Conservation (phyloP, 2,113 vertebrate species). For the Poecilia latipinna region DNA sequence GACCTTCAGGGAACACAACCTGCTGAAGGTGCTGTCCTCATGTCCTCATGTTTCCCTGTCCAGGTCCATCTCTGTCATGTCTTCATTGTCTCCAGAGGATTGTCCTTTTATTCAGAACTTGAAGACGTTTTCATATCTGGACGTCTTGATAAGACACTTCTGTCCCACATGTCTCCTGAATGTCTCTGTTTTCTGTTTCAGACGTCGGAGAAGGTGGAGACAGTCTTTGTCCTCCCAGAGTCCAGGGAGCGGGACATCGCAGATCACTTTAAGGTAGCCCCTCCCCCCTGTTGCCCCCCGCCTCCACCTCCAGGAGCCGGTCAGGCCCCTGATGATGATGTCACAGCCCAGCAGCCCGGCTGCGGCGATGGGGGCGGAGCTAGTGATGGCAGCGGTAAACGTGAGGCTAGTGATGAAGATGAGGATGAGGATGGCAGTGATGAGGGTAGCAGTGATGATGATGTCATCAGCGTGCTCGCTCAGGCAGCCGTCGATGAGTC, state of each 20-base stretch:
- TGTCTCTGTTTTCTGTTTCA: slow-evolving; percentile 42
- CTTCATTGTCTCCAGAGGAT: no score
- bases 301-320: slow-evolving; percentile 30
- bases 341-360: slow-evolving; percentile 18
- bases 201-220: slow-evolving; percentile 66
- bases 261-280: slow-evolving; percentile 58
- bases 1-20: slow-evolving; percentile 52
- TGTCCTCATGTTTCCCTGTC: no score
- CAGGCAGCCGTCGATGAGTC: slow-evolving; percentile 51
- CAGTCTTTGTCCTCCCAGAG: slow-evolving; percentile 32
- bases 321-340: neutral
- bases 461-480: slow-evolving; percentile 64
- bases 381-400: slow-evolving; percentile 7
- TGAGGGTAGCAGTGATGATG: slow-evolving; percentile 39
- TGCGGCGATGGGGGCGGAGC: slow-evolving; percentile 9
- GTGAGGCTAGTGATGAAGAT: slow-evolving; percentile 25
- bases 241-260: slow-evolving; percentile 33
- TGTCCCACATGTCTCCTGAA: neutral
- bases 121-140: no score
- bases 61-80: no score
- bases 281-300: slow-evolving; percentile 21
- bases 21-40: slow-evolving; percentile 48
- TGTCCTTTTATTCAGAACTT: no score
- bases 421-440: slow-evolving; percentile 6
- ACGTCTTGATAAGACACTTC: neutral